phyloP scores from a whole-genome alignment of 2,888 invertebrate species.

The Rotaria socialis region DNA sequence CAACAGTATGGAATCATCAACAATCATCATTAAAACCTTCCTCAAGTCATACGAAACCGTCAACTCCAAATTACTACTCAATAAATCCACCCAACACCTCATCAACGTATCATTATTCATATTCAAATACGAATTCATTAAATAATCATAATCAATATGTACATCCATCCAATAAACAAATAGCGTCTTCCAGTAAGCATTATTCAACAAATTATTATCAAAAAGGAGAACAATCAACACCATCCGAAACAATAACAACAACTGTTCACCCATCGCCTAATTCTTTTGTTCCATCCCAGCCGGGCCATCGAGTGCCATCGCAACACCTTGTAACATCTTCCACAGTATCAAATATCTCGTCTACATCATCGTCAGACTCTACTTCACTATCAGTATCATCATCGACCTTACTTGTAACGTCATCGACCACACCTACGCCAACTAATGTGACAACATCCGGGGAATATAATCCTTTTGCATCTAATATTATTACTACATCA shows the following conservation, averaged over 20 bases:
- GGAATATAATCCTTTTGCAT: constrained; percentile 9
- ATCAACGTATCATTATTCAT: constrained; percentile 1
- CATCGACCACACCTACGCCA: background rate
- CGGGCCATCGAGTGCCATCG: background rate
- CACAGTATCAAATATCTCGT: background rate
- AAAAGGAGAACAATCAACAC: background rate
- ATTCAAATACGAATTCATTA: background rate
- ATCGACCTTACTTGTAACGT: background rate
- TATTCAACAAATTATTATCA: background rate
- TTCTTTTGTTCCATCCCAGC: background rate
- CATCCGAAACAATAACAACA: background rate
- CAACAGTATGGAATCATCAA: constrained; percentile 4
- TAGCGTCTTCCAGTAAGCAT: background rate
- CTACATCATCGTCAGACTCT: background rate
- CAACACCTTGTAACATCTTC: background rate
- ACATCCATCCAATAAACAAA: background rate
- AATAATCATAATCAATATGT: constrained; percentile 1
- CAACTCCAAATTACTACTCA: background rate
- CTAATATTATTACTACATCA: constrained; percentile 20
- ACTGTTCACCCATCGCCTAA: background rate
- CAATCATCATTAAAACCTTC: background rate
- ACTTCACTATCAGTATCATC: background rate
- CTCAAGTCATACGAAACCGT: background rate
- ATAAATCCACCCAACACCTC: background rate
- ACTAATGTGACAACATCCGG: background rate